A percentile compares a stretch with the other conserved stretches of the same genome.
These are phyloP conservation scores for Salticus scenicus DNA, from an alignment of 2,888 invertebrate genomes.

Conservation along the genomic window DNA sequence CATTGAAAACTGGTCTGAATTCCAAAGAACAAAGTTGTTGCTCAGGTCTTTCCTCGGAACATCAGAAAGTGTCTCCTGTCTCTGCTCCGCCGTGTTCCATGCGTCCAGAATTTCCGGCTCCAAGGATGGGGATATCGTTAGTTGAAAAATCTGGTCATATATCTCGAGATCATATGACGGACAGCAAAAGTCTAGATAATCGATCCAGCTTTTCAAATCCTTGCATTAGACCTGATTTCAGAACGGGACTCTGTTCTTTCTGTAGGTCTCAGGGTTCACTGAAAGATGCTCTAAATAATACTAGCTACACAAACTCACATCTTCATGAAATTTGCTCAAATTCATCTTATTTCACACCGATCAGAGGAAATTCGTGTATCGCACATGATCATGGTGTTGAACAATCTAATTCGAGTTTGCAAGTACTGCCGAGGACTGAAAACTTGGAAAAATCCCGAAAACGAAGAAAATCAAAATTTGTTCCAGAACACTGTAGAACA, in stretches of 20 bases:
- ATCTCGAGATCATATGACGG: slow-evolving; percentile 25
- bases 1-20: slow-evolving; percentile 49
- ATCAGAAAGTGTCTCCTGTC: slow-evolving; percentile 45
- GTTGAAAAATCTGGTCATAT: slow-evolving; percentile 51
- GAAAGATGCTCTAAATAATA: slow-evolving; percentile 42
- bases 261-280: slow-evolving; percentile 43
- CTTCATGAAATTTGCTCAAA: slow-evolving; percentile 29
- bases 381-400: slow-evolving; percentile 15
- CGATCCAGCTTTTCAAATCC: slow-evolving; percentile 13
- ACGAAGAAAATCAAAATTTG: not conserved
- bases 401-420: not conserved
- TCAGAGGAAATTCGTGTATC: not conserved
- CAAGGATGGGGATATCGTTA: slow-evolving; percentile 50
- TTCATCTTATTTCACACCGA: not conserved
- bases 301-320: slow-evolving; percentile 24
- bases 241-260: slow-evolving; percentile 51
- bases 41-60: slow-evolving; percentile 25
- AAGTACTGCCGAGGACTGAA: not conserved
- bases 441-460: slow-evolving; percentile 12
- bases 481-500: not conserved
- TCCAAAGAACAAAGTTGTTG: slow-evolving; percentile 41
- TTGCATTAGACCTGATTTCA: slow-evolving; percentile 30
- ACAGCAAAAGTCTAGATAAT: slow-evolving; percentile 36
- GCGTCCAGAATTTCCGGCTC: slow-evolving; percentile 39
- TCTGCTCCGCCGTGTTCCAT: slow-evolving; percentile 46